Base-by-base conservation (phyloP, 2,113 vertebrate genomes). In the Scartelaos histophorus region DNA sequence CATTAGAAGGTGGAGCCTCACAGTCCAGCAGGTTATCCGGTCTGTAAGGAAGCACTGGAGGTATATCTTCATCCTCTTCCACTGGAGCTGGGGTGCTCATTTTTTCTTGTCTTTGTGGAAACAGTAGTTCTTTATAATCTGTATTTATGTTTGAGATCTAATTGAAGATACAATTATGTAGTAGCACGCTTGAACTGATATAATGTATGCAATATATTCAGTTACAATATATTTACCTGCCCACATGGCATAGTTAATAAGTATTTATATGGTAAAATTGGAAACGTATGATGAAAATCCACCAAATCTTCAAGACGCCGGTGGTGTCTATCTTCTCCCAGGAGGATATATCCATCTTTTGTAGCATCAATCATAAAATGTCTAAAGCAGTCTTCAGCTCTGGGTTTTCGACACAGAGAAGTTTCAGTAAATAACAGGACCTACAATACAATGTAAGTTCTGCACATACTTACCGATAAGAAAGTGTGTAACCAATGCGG, bases 401-500 rank as follows among this genome's bases (percentile, higher is more conserved):
- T 94, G 72, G 57, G 64, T 21, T 15, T 7, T 13, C 22, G 34
- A 61, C 43, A 73, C 2, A 25, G 12, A 11, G 13, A 43, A 24
- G 21, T 67, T 17, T 46, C 12, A 70, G 53, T 38, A 19, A 21
- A 35, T 35, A 45, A 24, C 67, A 70, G 67, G 43, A 72, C 46
- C 53, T 29, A 58, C 4, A 67, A 29, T 29, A 58, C 4, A 65
- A 29, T 43, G 22, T 34, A 51, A 13, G 15, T 9, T 34, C 38
- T 16, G 21, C n/a, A 73, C 57, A 71, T 47, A 71, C 83, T 93
- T 88, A 96, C 95, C 88, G 93, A 80, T 93, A 94, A 0, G 95
- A 95, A 4, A 95, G 90, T 0, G 94, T 94, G 91, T 94, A 96
- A 69, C 95, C 95, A 68, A 93, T 89, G 49, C 95, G 90, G 80